A percentile compares a stretch with the other conserved stretches of the same genome.
Conservation (phyloP, 2,888 invertebrate genomes). For the Hirtodrosophila confusa region DNA sequence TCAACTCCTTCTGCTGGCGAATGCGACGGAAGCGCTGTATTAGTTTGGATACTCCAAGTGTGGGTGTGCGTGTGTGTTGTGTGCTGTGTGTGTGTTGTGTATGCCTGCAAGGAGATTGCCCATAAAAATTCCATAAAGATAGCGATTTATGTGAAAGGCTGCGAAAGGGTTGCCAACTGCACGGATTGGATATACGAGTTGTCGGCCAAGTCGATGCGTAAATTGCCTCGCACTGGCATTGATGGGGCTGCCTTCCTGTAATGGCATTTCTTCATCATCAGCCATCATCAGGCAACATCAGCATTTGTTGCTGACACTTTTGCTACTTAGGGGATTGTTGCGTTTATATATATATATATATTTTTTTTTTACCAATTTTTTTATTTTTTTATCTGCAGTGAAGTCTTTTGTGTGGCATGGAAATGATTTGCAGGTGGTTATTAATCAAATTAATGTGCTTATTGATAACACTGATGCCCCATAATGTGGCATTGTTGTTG, state of each 20-base stretch:
- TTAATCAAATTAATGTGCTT: slow-evolving; percentile 82
- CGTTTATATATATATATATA: slow-evolving; percentile 6
- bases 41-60: slow-evolving; percentile 56
- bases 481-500: slow-evolving; percentile 52
- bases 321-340: slow-evolving; percentile 68
- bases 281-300: slow-evolving; percentile 66
- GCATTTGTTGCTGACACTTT: slow-evolving; percentile 77
- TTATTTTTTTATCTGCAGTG: slow-evolving; percentile 57
- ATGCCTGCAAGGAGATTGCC: slow-evolving; percentile 81
- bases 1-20: slow-evolving; percentile 42
- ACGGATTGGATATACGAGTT: slow-evolving; percentile 19
- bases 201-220: slow-evolving; percentile 65
- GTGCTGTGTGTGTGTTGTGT: slow-evolving; percentile 36
- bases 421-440: slow-evolving; percentile 83
- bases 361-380: slow-evolving; percentile 2
- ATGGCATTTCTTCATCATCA: slow-evolving; percentile 70
- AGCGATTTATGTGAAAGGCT: slow-evolving; percentile 76
- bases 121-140: slow-evolving; percentile 83
- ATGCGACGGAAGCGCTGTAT: slow-evolving; percentile 76
- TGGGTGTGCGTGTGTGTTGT: slow-evolving; percentile 3
- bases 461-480: slow-evolving; percentile 75
- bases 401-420: slow-evolving; percentile 70
- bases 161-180: slow-evolving; percentile 68
- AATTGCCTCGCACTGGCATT: slow-evolving; percentile 61
- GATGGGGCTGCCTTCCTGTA: slow-evolving; percentile 69